A percentile compares a stretch with the other conserved stretches of the same genome.
Evolutionary conservation across 2,113 vertebrate species (phyloP).

Genomic region (Fregetta grallaria): DNA sequence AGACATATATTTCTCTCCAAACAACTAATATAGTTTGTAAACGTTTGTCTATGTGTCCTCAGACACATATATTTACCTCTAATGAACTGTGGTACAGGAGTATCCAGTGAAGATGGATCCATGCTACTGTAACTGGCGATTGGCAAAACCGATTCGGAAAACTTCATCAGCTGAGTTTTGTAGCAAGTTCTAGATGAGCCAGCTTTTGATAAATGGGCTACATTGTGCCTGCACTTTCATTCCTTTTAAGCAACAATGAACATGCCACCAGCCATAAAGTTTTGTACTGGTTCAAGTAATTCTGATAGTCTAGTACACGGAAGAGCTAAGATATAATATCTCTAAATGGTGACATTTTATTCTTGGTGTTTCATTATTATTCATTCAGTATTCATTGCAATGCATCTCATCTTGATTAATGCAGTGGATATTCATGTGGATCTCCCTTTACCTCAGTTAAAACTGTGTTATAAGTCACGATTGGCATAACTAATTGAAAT

Average conservation of each 20-base stretch:
- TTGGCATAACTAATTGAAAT: constrained; percentile 3
- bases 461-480: constrained; percentile 1
- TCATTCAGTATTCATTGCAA: constrained; percentile 9
- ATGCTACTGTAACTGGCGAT: background rate
- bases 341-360: background rate
- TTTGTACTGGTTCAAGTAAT: background rate
- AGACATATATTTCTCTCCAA: background rate
- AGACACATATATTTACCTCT: background rate
- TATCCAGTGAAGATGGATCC: background rate
- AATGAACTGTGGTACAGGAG: background rate
- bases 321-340: background rate
- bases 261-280: background rate
- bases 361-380: constrained; percentile 1
- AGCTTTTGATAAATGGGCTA: background rate
- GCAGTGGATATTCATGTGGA: background rate
- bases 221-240: background rate
- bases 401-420: constrained; percentile 15
- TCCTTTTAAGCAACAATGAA: background rate
- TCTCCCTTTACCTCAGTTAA: constrained; percentile 32
- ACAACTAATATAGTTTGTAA: background rate
- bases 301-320: background rate
- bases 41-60: background rate
- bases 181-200: background rate
- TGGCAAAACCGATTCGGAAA: background rate
- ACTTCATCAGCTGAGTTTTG: background rate